These are phyloP conservation scores for Pristionchus fissidentatus DNA, from an alignment of 2,888 invertebrate genomes.

Conservation along the genomic window DNA sequence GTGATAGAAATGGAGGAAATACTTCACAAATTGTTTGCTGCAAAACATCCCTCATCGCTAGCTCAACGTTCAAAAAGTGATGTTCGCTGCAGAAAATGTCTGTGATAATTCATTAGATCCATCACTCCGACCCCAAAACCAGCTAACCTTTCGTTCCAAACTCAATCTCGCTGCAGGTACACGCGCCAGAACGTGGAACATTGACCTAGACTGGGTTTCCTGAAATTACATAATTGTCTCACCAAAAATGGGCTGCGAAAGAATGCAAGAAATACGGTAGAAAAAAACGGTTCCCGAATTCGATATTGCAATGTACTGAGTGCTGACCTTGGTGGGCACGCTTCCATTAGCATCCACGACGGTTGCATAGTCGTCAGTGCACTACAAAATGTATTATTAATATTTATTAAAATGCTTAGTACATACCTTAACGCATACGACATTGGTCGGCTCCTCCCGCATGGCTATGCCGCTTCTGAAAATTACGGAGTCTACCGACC, in stretches of 20 bases:
- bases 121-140: too few species aligned
- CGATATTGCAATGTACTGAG: too few species aligned
- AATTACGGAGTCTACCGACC: background rate
- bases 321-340: background rate
- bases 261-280: too few species aligned
- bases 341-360: background rate
- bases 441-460: slow-evolving; percentile 1
- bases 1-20: too few species aligned
- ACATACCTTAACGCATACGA: slow-evolving; percentile 39
- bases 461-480: slow-evolving; percentile 25
- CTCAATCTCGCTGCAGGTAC: slow-evolving; percentile 33
- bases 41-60: background rate
- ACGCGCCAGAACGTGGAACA: background rate
- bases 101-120: too few species aligned
- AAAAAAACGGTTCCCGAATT: too few species aligned
- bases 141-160: slow-evolving; percentile 28
- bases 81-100: too few species aligned
- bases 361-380: slow-evolving; percentile 32
- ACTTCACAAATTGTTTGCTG: background rate
- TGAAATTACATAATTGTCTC: background rate
- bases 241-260: too few species aligned
- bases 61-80: background rate
- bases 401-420: background rate
- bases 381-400: background rate
- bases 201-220: background rate